Conservation (phyloP, 2,797 vertebrate genomes). For the Lophius americanus region DNA sequence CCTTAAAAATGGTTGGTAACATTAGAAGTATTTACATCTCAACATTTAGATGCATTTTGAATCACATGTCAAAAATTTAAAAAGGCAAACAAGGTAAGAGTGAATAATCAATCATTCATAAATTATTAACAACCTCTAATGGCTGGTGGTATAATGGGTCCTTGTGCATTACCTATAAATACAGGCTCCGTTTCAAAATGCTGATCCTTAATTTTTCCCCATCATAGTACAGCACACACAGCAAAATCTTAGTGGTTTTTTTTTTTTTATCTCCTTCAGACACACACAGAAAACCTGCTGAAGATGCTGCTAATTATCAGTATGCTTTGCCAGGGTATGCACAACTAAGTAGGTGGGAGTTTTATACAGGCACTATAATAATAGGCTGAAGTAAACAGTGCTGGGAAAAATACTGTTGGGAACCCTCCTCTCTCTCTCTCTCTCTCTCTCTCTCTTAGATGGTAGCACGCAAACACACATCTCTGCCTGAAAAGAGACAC, state of each 20-base stretch:
- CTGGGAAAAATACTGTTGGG: conserved; percentile 51
- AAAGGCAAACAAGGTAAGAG: no score
- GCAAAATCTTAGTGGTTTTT: conserved; percentile 6
- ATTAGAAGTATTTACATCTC: no score
- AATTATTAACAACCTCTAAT: conserved; percentile 6
- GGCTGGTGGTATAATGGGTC: neutral
- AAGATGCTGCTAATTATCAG: conserved; percentile 28
- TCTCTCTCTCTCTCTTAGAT: conserved; percentile 14
- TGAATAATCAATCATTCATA: neutral
- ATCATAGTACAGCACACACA: conserved; percentile 1
- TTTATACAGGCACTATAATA: conserved; percentile 39
- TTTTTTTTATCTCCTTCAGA: conserved; percentile 10
- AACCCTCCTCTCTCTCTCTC: neutral
- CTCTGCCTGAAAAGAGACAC: conserved; percentile 13
- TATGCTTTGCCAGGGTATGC: conserved; percentile 9
- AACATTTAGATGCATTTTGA: no score
- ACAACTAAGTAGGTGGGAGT: conserved; percentile 25
- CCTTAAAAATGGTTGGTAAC: no score
- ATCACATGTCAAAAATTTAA: no score
- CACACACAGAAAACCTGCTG: conserved; percentile 31
- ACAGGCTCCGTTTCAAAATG: neutral
- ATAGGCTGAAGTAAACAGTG: conserved; percentile 35
- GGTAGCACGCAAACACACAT: conserved; percentile 10
- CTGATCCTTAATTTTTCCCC: neutral
- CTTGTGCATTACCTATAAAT: conserved; percentile 2